These are phyloP conservation scores for Sympetrum striolatum DNA, from an alignment of 2,888 invertebrate species.

Conservation along the genomic window DNA sequence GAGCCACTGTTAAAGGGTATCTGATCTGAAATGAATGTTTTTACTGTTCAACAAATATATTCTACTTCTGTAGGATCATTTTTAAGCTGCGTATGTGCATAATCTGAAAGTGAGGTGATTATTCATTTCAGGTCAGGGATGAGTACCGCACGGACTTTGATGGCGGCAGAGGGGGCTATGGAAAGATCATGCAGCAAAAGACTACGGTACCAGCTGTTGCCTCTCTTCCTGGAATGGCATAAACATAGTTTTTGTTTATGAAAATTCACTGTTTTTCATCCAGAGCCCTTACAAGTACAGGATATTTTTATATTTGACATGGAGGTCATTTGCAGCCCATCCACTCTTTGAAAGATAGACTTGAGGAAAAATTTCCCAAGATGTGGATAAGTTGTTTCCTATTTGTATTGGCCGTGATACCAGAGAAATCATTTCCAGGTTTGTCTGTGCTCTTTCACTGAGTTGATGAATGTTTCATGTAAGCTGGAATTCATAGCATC, in stretches of 20 bases:
- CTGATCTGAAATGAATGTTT: no score
- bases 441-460: not conserved
- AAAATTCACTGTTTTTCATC: not conserved
- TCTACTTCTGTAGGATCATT: not conserved
- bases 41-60: no score
- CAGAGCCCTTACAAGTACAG: not conserved
- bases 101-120: not conserved
- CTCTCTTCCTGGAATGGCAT: conserved; percentile 17
- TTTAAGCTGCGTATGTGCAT: not conserved
- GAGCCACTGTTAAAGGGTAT: no score
- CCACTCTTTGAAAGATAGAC: not conserved
- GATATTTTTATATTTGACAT: not conserved
- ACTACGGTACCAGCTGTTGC: conserved; percentile 59
- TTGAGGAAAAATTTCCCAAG: not conserved
- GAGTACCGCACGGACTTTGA: conserved; percentile 98
- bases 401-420: not conserved
- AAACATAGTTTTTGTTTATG: not conserved
- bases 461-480: not conserved
- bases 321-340: not conserved
- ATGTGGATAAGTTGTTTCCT: not conserved
- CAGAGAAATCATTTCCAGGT: not conserved
- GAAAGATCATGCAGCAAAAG: conserved; percentile 90
- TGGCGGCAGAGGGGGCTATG: conserved; percentile 95
- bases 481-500: conserved; percentile 33
- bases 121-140: conserved; percentile 80